These are phyloP conservation scores for Mactra quadrangularis DNA, from an alignment of 1,140 invertebrate species.

Conservation along the genomic window DNA sequence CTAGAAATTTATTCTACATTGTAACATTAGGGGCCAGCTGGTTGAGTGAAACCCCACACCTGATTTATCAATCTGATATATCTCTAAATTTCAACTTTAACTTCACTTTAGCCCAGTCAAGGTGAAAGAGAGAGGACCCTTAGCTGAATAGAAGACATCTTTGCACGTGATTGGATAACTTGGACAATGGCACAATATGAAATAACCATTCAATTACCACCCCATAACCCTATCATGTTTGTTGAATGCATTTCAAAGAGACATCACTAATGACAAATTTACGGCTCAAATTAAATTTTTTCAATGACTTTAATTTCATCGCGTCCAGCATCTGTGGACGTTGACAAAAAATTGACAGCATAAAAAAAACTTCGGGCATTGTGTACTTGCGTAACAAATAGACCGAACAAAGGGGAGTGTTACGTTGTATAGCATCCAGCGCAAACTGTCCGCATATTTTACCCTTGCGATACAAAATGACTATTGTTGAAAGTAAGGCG, in stretches of 20 bases:
- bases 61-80: slow-evolving; percentile 35
- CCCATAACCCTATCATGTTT: slow-evolving; percentile 20
- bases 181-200: slow-evolving; percentile 45
- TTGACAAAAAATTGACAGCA: slow-evolving; percentile 11
- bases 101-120: slow-evolving; percentile 17
- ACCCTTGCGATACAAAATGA: not conserved
- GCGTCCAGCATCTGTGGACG: slow-evolving; percentile 55
- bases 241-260: slow-evolving; percentile 26
- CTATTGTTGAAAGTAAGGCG: slow-evolving; percentile 38
- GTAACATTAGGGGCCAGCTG: slow-evolving; percentile 51
- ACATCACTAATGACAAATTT: slow-evolving; percentile 37
- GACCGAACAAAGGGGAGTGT: slow-evolving; percentile 15
- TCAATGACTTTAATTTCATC: slow-evolving; percentile 47
- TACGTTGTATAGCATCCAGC: not conserved
- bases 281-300: slow-evolving; percentile 41
- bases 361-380: slow-evolving; percentile 52
- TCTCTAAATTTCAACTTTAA: slow-evolving; percentile 47
- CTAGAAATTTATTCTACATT: not conserved
- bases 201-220: slow-evolving; percentile 27
- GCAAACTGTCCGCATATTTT: slow-evolving; percentile 39
- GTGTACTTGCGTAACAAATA: slow-evolving; percentile 49
- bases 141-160: slow-evolving; percentile 7
- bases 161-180: slow-evolving; percentile 60
- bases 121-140: slow-evolving; percentile 36
- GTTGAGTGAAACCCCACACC: slow-evolving; percentile 1